Evolutionary conservation across 2,113 vertebrate genomes (phyloP).

Genomic region (Corynorhinus townsendii): DNA sequence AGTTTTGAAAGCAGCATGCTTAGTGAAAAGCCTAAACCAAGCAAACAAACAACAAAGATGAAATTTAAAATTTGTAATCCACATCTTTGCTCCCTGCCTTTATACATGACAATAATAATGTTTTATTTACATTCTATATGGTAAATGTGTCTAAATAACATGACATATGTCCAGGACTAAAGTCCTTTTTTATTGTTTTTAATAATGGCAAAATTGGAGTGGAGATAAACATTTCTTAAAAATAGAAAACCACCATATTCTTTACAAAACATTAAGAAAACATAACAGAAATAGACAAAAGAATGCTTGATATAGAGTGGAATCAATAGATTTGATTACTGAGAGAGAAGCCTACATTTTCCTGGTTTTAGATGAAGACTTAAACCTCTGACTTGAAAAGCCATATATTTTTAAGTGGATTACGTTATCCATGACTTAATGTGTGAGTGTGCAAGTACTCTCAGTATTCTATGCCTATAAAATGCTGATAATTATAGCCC

Average conservation of each 20-base stretch:
- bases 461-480: background rate
- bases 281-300: background rate
- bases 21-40: background rate
- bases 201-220: background rate
- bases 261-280: background rate
- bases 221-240: background rate
- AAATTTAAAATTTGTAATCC: background rate
- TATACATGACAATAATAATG: background rate
- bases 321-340: background rate
- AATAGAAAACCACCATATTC: background rate
- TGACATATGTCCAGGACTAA: background rate
- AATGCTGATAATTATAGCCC: background rate
- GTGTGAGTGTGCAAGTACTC: background rate
- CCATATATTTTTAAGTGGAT: background rate
- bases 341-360: background rate
- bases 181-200: background rate
- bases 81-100: background rate
- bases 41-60: background rate
- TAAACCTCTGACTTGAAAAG: background rate
- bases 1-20: background rate
- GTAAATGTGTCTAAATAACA: background rate
- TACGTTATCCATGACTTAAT: background rate
- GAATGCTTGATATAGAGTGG: background rate
- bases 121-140: background rate
- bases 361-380: background rate